Evolutionary conservation across 2,113 vertebrate species (phyloP), one percentile per base, ranked within the genome.

Genomic region (Syngnathus floridae): DNA sequence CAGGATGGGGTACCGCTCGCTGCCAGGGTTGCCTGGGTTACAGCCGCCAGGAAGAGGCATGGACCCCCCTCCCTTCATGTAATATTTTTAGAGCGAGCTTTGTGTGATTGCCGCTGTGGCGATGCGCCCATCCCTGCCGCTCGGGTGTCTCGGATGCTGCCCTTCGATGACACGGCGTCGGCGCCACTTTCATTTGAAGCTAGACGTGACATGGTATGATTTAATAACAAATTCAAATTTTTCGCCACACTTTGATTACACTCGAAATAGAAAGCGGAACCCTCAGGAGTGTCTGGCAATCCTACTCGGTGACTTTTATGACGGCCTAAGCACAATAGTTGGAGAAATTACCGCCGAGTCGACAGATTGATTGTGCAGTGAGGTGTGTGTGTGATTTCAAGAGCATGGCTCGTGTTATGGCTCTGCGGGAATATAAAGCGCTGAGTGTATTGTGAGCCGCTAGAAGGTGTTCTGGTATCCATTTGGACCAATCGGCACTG

Each of bases 21-120:
- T 90, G 92, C 86, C 92, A 93, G 72, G 68, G 92, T 94, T 95
- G 88, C 91, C 90, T 78, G 71, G 83, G 93, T 89, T 89, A 95
- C 88, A 1, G 71, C 77, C 82, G 86, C 80, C 86, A 74, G 21
- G 82, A 81, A 76, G 85, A 82, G 74, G 76, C 83, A 86, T 81
- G 89, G 82, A 79, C 82, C 77, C 84, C 65, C 75, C 55, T 14
- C 63, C 74, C 43, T 46, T 62, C 74, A 64, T 65, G 55, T 66
- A 35, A 62, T 74, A 75, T 74, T 56, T 57, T 64, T 74, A 64
- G 55, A 70, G 55, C 52, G 57, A 62, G 66, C 73, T 78, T 74
- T 75, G 68, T 78, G 72, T 71, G 65, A 64, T 76, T 60, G 26
- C 69, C 78, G 51, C 83, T 51, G 81, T 67, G 69, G 74, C 83